Evolutionary conservation across 2,797 vertebrate species (phyloP), one percentile per base, ranked within the genome.

Genomic region (Thaleichthys pacificus): DNA sequence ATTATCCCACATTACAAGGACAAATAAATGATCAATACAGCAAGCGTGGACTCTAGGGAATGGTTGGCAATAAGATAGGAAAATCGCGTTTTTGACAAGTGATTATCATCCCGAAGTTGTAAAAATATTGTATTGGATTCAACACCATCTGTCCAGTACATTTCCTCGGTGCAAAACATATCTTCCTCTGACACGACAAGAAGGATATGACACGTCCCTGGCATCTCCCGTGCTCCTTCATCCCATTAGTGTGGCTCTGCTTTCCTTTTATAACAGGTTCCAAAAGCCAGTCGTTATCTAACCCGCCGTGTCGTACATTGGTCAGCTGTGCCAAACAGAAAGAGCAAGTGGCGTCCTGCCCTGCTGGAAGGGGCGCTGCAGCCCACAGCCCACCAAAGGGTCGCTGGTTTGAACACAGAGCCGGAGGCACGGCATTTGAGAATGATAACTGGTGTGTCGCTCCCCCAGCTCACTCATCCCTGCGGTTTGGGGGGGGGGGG

Each of bases 81-180:
- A 66, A 66, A 5, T 49, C 70, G 24, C 57, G 15, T 60, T 71
- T 49, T 66, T 56, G 60, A 68, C 62, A 22, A 70, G 61, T 51
- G 68, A 69, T 68, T 35, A 26, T 57, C 54, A 68, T 57, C 51
- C 5, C 21, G 14, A 26, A 5, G 30, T 30, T 57, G 30, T 22
- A 57, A 14, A 12, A 47, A 47, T 47, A 2, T 47, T 11, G 42
- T 8, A 14, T 8, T 47, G 28, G 66, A 68, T 68, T 35, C 30
- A 51, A 51, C 66, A 51, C 47, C 47, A 54, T 67, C 42, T 67
- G 24, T 67, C 4, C 47, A 19, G 21, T 12, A 66, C n/a, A 42
- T 51, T 66, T 8, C 28, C 61, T 35, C 19, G 15, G 19, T 26
- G 14, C 17, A 22, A 68, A n/a, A 51, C 24, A 68, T 11, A 68